A percentile compares a stretch with the other conserved stretches of the same genome.
phyloP scores from a whole-genome alignment of 2,113 vertebrate species.

The Nothocercus nigrocapillus region DNA sequence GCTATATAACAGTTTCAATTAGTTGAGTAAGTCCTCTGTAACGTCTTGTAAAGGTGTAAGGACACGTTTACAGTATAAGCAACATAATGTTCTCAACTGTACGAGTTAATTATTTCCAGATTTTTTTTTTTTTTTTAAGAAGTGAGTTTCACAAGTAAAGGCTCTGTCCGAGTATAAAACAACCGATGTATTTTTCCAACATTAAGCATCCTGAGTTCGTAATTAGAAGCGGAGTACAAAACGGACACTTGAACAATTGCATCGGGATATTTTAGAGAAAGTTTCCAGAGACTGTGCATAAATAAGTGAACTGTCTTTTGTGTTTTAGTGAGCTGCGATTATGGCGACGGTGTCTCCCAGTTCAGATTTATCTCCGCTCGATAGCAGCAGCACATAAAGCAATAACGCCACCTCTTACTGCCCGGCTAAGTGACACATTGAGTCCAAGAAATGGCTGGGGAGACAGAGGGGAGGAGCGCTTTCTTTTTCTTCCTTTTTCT shows the following conservation, averaged over 20 bases:
- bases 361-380: background rate
- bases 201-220: constrained; percentile 69
- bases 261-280: constrained; percentile 37
- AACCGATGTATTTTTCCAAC: constrained; percentile 61
- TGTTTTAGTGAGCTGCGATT: background rate
- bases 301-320: constrained; percentile 32
- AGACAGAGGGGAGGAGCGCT: background rate
- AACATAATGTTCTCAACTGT: constrained; percentile 77
- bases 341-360: background rate
- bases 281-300: constrained; percentile 29
- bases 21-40: constrained; percentile 60
- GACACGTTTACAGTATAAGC: constrained; percentile 76
- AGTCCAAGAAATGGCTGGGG: background rate
- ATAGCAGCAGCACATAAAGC: background rate
- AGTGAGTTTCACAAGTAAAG: constrained; percentile 69
- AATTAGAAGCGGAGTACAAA: constrained; percentile 68
- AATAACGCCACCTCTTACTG: background rate
- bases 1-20: constrained; percentile 61
- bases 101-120: constrained; percentile 81
- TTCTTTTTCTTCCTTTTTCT: background rate
- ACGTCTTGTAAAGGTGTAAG: constrained; percentile 75
- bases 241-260: constrained; percentile 56
- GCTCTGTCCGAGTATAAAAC: constrained; percentile 54
- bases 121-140: constrained; percentile 45
- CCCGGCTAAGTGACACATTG: background rate